Evolutionary conservation across 2,113 vertebrate genomes (phyloP).

Genomic region (Erpornis zantholeuca): DNA sequence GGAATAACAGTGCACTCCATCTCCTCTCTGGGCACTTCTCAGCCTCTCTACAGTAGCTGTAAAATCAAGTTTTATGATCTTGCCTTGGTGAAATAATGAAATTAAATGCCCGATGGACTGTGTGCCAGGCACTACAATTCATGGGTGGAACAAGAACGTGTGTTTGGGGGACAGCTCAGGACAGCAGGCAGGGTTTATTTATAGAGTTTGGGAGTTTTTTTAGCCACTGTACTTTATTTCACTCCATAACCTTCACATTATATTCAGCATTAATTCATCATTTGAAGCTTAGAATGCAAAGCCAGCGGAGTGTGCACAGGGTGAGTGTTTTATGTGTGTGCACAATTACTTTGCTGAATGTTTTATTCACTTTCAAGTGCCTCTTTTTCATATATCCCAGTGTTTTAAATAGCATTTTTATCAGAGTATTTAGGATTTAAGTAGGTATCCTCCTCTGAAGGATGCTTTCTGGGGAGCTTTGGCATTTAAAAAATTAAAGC

Average conservation of each 20-base stretch:
- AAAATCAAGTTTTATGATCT: conserved; percentile 18
- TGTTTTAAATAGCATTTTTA: conserved; percentile 32
- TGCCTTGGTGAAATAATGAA: neutral
- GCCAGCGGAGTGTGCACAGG: neutral
- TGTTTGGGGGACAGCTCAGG: neutral
- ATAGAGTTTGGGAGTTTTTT: neutral
- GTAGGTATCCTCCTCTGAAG: conserved; percentile 4
- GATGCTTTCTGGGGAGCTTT: neutral
- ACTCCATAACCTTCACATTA: neutral
- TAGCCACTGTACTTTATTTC: neutral
- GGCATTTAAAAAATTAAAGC: conserved; percentile 40
- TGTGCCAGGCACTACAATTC: neutral
- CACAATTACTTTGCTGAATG: neutral
- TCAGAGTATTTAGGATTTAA: conserved; percentile 33
- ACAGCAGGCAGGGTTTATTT: neutral
- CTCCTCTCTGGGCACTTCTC: neutral
- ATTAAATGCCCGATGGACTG: neutral
- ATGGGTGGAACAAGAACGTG: neutral
- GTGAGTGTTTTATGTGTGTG: neutral
- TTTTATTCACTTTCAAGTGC: conserved; percentile 7
- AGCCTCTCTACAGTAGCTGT: neutral
- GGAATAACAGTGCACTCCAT: neutral
- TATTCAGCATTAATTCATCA: neutral
- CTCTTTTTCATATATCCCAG: neutral
- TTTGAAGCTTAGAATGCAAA: neutral